Evolutionary conservation across 2,113 vertebrate species (phyloP), one percentile per base, ranked within the genome.

Genomic region (Struthio camelus): DNA sequence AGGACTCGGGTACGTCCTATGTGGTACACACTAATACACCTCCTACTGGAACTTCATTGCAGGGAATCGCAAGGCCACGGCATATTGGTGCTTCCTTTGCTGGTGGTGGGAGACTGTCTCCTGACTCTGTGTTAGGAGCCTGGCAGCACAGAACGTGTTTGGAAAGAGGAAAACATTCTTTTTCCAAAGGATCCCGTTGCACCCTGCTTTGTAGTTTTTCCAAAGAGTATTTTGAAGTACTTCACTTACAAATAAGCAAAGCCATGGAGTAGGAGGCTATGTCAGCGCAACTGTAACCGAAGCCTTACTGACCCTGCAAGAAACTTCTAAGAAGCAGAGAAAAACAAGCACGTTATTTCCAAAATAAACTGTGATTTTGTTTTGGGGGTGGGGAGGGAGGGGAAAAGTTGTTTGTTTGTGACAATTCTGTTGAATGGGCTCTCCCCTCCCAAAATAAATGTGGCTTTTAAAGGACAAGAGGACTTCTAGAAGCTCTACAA

Each of bases 301-400:
- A 88, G 22, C 77, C 66, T 70, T 48, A 7, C 67, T 94, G 90
- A 88, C 86, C 91, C 82, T 28, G 30, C 88, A 85, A 48, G 70
- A 87, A 64, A 38, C 40, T 56, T 71, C 48, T 34, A 50, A 83
- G 89, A 15, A 90, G 86, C 75, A 48, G 48, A 62, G 59, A 59
- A 42, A 54, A 89, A 85, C 64, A 46, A 80, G 89, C 87, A 28
- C 81, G 62, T 93, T 90, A 54, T 54, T 84, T 95, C 96, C 58
- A 89, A 90, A 96, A 93, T 96, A 94, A 97, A 93, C 81, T 32
- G 42, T 42, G 44, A 53, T 54, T 51, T 81, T 51, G 16, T 50
- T 34, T 16, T 27, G 32, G 23, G 2, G 82, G 38, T 16, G 30
- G 32, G 23, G 2, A 81, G 38, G 28, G 28, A 30, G 53, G 77